Conservation (phyloP, 2,888 invertebrate genomes). For the Hofmannophila pseudospretella region DNA sequence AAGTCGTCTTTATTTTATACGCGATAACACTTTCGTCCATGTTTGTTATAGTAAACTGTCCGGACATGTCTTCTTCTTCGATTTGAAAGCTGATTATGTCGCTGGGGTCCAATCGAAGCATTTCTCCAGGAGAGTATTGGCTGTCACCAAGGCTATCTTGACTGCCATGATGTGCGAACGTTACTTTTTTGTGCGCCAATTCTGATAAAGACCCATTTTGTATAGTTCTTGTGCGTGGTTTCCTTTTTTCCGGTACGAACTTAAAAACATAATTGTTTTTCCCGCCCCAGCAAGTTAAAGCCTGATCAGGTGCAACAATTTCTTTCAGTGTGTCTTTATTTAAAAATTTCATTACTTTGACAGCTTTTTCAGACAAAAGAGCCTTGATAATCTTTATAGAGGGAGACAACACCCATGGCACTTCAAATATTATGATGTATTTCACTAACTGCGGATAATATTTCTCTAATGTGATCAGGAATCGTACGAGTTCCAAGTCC, state of each 20-base stretch:
- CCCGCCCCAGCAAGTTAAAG: conserved; percentile 86
- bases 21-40: conserved; percentile 51
- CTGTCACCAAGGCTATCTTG: too few species aligned
- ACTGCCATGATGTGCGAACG: too few species aligned
- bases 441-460: conserved; percentile 91
- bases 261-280: conserved; percentile 74
- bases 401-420: conserved; percentile 93
- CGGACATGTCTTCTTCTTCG: conserved; percentile 77
- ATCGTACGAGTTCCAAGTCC: conserved; percentile 91
- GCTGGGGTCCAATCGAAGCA: conserved; percentile 45
- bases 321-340: conserved; percentile 83
- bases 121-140: too few species aligned
- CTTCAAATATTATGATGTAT: conserved; percentile 90
- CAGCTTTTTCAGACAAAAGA: conserved; percentile 88
- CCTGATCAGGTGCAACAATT: conserved; percentile 83
- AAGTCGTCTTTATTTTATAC: conserved; percentile 91
- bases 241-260: too few species aligned
- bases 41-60: conserved; percentile 81
- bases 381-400: conserved; percentile 91
- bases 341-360: conserved; percentile 88
- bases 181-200: too few species aligned
- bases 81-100: conserved; percentile 79
- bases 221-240: too few species aligned
- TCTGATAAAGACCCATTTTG: too few species aligned
- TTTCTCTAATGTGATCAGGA: conserved; percentile 88